These are phyloP conservation scores for Pristionchus arcanus DNA, from an alignment of 2,888 invertebrate genomes.

Conservation along the genomic window DNA sequence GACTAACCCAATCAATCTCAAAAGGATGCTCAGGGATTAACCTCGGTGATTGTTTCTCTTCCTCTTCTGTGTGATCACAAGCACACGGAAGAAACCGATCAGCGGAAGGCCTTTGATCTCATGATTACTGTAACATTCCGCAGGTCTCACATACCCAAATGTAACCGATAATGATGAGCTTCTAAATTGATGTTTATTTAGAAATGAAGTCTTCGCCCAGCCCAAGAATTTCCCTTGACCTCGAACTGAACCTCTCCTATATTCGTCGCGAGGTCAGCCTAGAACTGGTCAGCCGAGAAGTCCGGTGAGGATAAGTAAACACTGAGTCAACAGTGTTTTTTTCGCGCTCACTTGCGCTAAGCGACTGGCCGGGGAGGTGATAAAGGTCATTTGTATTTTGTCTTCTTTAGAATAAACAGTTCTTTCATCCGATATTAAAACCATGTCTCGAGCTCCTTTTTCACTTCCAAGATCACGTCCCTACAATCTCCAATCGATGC, in stretches of 20 bases:
- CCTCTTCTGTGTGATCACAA: neutral
- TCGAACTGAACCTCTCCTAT: neutral
- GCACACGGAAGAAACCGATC: conserved; percentile 7
- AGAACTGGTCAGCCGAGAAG: neutral
- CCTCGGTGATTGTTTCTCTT: neutral
- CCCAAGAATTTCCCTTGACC: no score
- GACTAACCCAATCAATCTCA: neutral
- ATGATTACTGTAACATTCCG: neutral
- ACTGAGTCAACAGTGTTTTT: neutral
- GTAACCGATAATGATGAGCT: no score
- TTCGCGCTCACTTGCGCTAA: conserved; percentile 33
- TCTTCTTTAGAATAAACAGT: neutral
- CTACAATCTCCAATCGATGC: no score
- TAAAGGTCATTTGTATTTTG: neutral
- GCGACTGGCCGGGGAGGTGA: neutral
- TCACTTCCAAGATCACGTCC: no score
- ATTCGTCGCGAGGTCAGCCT: neutral
- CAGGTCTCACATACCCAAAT: neutral
- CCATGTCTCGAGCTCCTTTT: no score
- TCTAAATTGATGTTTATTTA: no score
- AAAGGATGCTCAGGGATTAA: conserved; percentile 29
- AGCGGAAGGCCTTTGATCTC: neutral
- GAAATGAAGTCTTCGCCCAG: neutral
- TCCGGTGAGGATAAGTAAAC: neutral
- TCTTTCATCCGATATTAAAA: no score